Base-by-base conservation (phyloP, 2,113 vertebrate genomes). In the Bos taurus region DNA sequence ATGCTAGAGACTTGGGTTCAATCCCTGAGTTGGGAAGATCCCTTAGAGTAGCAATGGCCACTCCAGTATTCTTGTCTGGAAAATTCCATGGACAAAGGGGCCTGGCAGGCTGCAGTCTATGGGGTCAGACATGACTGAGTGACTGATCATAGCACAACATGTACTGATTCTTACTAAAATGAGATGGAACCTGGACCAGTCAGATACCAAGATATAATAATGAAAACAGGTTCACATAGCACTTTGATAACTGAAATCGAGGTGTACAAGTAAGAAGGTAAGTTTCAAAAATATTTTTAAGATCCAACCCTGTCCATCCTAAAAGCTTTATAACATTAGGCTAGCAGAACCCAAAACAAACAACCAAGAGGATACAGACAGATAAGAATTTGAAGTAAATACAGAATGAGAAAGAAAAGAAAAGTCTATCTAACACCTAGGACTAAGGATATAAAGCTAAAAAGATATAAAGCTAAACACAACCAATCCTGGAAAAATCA, bases 351-450 rank as follows among this genome's bases (percentile, higher is more conserved):
- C 48, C 26, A 92, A 84, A 96, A 40, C 90, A 95, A 98, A 96
- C 48, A 95, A 86, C 11, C 8, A 94, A 57, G 33, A 80, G 13
- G 26, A 82, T 89, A 78, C 33, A 91, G 54, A 80, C 19, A 92
- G 56, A 92, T 64, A 91, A 82, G 67, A 78, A 82, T 28, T 74
- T 57, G 54, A 92, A 28, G 48, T 19, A 94, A 94, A 71, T 78
- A 91, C n/a, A 95, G 94, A 94, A 94, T 46, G n/a, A 86, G 77
- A 94, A 94, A 67, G 59, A 88, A 96, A 97, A 91, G 62, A 96
- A 88, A 97, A 94, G 15, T 46, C 25, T 78, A 52, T 67, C 64
- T 87, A 94, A 97, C 93, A 92, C n/a, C 40, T 95, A 87, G 10
- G 78, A 91, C 30, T 71, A 83, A 57, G 84, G 59, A 83, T 89